phyloP scores from a whole-genome alignment of 2,888 invertebrate genomes.

The Invenusta paracnida region DNA sequence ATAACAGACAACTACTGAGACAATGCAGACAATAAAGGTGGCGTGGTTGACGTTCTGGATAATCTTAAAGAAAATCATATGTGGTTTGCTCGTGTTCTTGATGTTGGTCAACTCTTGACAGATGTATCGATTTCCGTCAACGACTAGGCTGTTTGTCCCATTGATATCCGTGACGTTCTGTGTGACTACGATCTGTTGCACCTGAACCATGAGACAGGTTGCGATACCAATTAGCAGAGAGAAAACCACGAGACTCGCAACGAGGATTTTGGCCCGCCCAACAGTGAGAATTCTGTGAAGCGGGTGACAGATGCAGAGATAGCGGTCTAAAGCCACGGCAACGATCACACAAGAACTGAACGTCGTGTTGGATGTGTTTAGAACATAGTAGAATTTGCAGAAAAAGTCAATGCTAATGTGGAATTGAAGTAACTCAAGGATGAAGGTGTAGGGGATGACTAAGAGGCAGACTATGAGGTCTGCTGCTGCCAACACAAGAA shows the following conservation, averaged over 20 bases:
- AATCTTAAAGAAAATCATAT: slow-evolving; percentile 9
- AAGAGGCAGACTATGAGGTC: slow-evolving; percentile 34
- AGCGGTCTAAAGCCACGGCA: slow-evolving; percentile 37
- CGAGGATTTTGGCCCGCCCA: neutral
- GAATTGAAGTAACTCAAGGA: slow-evolving; percentile 1
- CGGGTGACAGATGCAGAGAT: slow-evolving; percentile 39
- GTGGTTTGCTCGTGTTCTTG: neutral
- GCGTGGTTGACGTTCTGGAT: slow-evolving; percentile 34
- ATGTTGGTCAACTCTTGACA: slow-evolving; percentile 20
- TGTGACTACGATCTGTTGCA: neutral
- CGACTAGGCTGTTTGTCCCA: neutral
- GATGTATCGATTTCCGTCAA: neutral
- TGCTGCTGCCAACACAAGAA: slow-evolving; percentile 17
- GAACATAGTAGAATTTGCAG: slow-evolving; percentile 36
- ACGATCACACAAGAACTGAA: slow-evolving; percentile 24
- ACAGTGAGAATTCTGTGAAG: slow-evolving; percentile 18
- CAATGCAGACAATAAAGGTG: slow-evolving; percentile 9
- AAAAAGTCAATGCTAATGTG: neutral
- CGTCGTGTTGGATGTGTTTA: slow-evolving; percentile 33
- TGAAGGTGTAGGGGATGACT: slow-evolving; percentile 31
- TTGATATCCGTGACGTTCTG: neutral
- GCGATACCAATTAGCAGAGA: slow-evolving; percentile 15
- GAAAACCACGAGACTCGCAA: neutral
- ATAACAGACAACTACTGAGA: slow-evolving; percentile 30
- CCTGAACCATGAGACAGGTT: neutral